Conservation (phyloP, 1,140 invertebrate species). For the Drosophila lowei region DNA sequence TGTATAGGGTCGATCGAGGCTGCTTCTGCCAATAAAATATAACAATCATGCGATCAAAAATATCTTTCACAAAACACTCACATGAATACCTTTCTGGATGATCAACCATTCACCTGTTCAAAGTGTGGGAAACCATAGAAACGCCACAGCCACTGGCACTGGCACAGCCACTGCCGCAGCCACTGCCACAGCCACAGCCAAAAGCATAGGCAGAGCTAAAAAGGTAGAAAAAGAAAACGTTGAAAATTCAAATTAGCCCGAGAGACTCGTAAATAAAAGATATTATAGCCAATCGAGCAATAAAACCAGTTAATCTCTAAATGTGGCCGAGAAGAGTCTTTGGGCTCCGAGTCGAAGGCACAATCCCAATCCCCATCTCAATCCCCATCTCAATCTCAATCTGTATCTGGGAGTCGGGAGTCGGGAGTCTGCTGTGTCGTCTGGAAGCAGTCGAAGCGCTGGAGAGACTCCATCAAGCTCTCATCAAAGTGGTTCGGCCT, state of each 20-base stretch:
- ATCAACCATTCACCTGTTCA: slow-evolving; percentile 77
- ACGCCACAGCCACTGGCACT: slow-evolving; percentile 8
- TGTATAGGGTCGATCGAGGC: slow-evolving; percentile 23
- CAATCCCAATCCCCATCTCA: slow-evolving; percentile 11
- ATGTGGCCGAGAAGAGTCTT: slow-evolving; percentile 53
- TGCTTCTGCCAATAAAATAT: slow-evolving; percentile 72
- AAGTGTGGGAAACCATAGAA: slow-evolving; percentile 82
- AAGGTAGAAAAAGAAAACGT: slow-evolving; percentile 65
- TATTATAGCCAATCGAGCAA: slow-evolving; percentile 82
- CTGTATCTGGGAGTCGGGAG: slow-evolving; percentile 23
- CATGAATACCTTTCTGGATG: slow-evolving; percentile 23
- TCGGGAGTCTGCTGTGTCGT: slow-evolving; percentile 3
- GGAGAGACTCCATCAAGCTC: slow-evolving; percentile 30
- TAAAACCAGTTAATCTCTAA: slow-evolving; percentile 83
- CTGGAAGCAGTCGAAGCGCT: too few relatives aligned
- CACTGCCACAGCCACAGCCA: slow-evolving; percentile 25
- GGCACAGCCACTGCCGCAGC: too few relatives aligned
- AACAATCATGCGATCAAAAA: slow-evolving; percentile 80
- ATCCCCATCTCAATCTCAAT: slow-evolving; percentile 34
- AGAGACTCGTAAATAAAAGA: slow-evolving; percentile 81
- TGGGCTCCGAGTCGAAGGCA: slow-evolving; percentile 3
- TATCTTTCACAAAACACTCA: slow-evolving; percentile 62
- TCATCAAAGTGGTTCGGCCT: slow-evolving; percentile 52
- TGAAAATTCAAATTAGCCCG: slow-evolving; percentile 82
- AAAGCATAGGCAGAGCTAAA: slow-evolving; percentile 2